Percentiles rank a stretch among this genome's conserved stretches.
These are phyloP conservation scores for Stomorhina lunata DNA, from an alignment of 2,888 invertebrate genomes.

Conservation along the genomic window DNA sequence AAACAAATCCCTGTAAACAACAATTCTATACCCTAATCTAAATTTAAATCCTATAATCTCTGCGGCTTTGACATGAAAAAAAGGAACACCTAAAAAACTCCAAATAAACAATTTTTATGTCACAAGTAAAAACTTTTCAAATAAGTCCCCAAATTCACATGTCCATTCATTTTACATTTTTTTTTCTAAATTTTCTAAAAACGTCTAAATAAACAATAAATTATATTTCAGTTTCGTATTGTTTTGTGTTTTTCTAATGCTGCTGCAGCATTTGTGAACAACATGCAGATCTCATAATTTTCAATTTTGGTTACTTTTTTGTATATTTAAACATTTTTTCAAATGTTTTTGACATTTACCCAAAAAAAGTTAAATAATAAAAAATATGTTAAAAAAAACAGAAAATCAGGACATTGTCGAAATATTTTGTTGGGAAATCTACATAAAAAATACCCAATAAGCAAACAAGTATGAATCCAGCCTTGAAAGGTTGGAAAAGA, in stretches of 20 bases:
- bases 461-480: not conserved
- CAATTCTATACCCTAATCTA: not conserved
- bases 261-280: conserved; percentile 41
- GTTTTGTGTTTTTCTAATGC: not conserved
- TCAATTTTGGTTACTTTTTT: conserved; percentile 19
- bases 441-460: conserved; percentile 8
- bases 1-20: not conserved
- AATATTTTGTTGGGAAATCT: conserved; percentile 9
- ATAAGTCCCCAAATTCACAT: conserved; percentile 26
- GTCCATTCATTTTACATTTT: conserved; percentile 8
- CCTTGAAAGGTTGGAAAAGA: not conserved
- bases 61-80: not conserved
- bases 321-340: not conserved
- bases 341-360: conserved; percentile 17
- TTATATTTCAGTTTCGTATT: conserved; percentile 22
- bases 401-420: conserved; percentile 16
- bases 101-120: not conserved
- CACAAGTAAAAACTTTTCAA: conserved; percentile 3
- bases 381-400: not conserved
- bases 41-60: conserved; percentile 29
- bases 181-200: too few species aligned
- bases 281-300: conserved; percentile 58
- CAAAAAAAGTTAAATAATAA: not conserved
- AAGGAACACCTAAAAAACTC: not conserved
- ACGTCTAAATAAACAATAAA: conserved; percentile 26